Evolutionary conservation across 2,797 vertebrate genomes (phyloP).

Genomic region (Centropyge bicolor): DNA sequence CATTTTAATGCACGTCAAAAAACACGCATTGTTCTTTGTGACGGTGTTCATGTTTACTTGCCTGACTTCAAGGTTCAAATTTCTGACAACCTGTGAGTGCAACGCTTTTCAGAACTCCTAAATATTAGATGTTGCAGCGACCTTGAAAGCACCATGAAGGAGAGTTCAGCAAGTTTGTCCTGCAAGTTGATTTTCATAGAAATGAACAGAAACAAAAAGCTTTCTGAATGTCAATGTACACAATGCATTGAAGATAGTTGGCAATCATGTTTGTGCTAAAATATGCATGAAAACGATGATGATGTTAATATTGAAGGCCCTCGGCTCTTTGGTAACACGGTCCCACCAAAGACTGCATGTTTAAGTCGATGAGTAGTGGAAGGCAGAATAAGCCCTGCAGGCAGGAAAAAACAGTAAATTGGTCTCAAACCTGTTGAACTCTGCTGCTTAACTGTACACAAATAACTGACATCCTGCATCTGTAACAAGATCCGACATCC

Average conservation of each 20-base stretch:
- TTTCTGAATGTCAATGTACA: too few species aligned
- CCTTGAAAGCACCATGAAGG: background rate
- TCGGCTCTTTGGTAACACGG: background rate
- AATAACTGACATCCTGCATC: constrained; percentile 54
- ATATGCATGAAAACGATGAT: background rate
- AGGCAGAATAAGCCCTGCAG: background rate
- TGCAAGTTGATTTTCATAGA: background rate
- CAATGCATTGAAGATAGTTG: background rate
- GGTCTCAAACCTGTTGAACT: constrained; percentile 35
- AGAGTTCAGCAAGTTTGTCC: background rate
- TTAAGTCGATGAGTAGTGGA: background rate
- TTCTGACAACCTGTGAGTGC: background rate
- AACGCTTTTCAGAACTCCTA: background rate
- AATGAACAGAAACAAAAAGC: background rate
- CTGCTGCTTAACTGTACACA: constrained; percentile 27
- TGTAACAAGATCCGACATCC: constrained; percentile 33
- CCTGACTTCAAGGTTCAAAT: background rate
- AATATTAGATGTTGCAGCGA: background rate
- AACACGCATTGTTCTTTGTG: background rate
- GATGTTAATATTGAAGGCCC: background rate
- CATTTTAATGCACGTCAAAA: background rate
- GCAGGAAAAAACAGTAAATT: constrained; percentile 11
- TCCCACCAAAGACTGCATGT: background rate
- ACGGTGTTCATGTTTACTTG: background rate
- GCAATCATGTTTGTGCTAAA: background rate